Evolutionary conservation across 2,113 vertebrate genomes (phyloP).

Genomic region (Chaenogobius annularis): DNA sequence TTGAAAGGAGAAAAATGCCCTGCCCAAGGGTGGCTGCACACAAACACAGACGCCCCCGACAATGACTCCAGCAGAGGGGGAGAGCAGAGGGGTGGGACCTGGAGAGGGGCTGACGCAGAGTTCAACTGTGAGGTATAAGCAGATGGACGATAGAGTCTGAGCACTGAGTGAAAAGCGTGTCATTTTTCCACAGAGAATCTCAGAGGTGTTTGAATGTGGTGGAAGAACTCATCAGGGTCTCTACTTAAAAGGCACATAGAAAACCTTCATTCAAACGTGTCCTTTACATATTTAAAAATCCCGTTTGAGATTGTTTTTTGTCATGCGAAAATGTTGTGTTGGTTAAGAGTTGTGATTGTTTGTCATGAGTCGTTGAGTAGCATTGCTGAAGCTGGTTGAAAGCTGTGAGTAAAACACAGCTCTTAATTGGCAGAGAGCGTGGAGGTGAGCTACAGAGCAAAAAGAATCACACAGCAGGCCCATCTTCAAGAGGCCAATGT

Average conservation of each 20-base stretch:
- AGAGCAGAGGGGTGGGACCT: constrained; percentile 38
- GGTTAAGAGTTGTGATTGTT: too few relatives aligned
- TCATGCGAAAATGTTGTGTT: not conserved
- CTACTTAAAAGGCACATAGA: not conserved
- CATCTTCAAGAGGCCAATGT: too few relatives aligned
- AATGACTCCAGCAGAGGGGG: constrained; percentile 47
- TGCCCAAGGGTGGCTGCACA: constrained; percentile 71
- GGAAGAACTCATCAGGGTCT: not conserved
- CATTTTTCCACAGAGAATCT: not conserved
- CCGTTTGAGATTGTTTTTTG: not conserved
- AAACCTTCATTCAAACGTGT: not conserved
- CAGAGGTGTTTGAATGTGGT: not conserved
- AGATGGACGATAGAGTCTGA: constrained; percentile 9
- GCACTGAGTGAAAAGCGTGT: not conserved
- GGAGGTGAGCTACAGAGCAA: not conserved
- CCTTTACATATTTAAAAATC: not conserved
- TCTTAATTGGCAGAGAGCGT: not conserved
- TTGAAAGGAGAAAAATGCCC: constrained; percentile 79
- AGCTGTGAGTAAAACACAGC: not conserved
- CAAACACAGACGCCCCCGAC: constrained; percentile 54
- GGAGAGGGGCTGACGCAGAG: constrained; percentile 47
- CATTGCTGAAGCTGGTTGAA: not conserved
- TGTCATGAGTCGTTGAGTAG: not conserved
- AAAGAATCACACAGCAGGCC: not conserved
- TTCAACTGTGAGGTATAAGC: constrained; percentile 45